Evolutionary conservation across 2,113 vertebrate species (phyloP).

Genomic region (Nanorana parkeri): DNA sequence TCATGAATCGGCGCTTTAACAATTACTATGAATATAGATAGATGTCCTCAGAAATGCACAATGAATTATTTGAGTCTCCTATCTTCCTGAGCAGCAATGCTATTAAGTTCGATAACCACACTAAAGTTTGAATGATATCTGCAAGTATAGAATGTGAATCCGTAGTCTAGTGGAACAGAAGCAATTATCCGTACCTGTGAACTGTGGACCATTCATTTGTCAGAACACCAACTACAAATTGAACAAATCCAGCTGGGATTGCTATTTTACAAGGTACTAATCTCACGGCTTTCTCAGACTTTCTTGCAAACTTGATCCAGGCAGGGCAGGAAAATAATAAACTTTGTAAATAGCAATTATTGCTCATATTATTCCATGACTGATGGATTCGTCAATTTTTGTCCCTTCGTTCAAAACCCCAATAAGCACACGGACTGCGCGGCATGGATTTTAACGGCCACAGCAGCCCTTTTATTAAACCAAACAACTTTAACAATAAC

Average conservation of each 20-base stretch:
- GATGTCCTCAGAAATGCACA: neutral
- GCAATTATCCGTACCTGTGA: constrained; percentile 12
- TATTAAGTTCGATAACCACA: neutral
- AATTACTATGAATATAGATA: neutral
- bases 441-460: no score
- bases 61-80: neutral
- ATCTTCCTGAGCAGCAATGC: neutral
- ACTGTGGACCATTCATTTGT: constrained; percentile 5
- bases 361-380: no score
- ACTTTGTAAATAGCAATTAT: no score
- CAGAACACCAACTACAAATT: neutral
- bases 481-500: no score
- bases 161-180: neutral
- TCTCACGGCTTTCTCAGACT: neutral
- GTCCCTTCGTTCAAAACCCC: no score
- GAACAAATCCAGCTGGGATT: neutral
- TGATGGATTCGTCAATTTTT: no score
- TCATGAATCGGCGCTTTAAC: neutral
- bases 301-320: no score
- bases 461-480: no score
- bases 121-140: neutral
- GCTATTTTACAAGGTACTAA: neutral
- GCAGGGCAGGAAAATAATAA: no score
- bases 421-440: no score
- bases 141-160: neutral